phyloP scores from a whole-genome alignment of 2,888 invertebrate genomes.

The Caradrina kadenii region DNA sequence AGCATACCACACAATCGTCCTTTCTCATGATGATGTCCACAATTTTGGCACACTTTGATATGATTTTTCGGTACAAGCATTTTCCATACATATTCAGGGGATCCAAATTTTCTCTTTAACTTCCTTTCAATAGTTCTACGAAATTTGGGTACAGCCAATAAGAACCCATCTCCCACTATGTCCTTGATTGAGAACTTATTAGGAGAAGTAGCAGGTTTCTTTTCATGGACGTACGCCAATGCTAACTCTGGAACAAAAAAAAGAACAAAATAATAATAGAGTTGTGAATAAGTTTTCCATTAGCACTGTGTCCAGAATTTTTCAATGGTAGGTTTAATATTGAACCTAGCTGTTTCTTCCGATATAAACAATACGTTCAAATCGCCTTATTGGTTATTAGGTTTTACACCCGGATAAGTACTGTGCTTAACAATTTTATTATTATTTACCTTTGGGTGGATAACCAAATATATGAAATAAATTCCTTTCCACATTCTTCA shows the following conservation, averaged over 20 bases:
- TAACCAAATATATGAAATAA: slow-evolving; percentile 78
- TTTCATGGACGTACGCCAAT: slow-evolving; percentile 76
- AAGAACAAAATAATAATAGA: neutral
- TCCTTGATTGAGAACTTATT: slow-evolving; percentile 91
- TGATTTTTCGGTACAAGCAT: slow-evolving; percentile 93
- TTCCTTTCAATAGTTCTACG: slow-evolving; percentile 95
- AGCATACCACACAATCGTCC: slow-evolving; percentile 95
- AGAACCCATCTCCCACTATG: slow-evolving; percentile 93
- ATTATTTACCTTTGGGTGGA: slow-evolving; percentile 80
- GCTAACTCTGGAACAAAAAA: slow-evolving; percentile 77
- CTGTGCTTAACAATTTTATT: neutral
- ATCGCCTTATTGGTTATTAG: neutral
- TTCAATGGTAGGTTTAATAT: neutral
- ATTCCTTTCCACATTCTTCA: slow-evolving; percentile 79
- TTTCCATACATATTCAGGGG: slow-evolving; percentile 92
- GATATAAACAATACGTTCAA: neutral
- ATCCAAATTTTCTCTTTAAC: slow-evolving; percentile 93
- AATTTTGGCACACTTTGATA: slow-evolving; percentile 94
- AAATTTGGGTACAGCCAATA: slow-evolving; percentile 95
- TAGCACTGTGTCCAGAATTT: neutral
- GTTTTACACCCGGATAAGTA: neutral
- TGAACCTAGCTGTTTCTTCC: neutral
- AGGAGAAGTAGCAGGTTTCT: slow-evolving; percentile 55
- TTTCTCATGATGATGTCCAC: slow-evolving; percentile 96
- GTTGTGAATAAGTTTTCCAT: neutral